Evolutionary conservation across 2,113 vertebrate genomes (phyloP).

Genomic region (Megaptera novaeangliae): DNA sequence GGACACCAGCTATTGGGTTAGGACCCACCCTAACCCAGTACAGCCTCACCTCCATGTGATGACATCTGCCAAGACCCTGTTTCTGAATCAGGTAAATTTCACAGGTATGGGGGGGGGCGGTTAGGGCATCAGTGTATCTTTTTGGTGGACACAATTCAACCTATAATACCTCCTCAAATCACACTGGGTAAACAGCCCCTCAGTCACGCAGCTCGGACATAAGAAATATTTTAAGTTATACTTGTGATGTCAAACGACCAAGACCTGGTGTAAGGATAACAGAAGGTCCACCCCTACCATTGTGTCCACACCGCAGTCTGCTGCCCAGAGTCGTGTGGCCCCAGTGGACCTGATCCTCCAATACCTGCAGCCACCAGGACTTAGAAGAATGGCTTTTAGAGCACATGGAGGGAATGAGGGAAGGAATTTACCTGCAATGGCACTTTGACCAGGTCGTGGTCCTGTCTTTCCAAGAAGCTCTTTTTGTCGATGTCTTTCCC

Average conservation of each 20-base stretch:
- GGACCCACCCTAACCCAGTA: neutral
- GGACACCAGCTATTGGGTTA: neutral
- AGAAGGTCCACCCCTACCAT: neutral
- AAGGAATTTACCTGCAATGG: fast-evolving
- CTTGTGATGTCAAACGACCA: no score
- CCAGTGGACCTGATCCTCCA: fast-evolving
- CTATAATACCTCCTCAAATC: neutral
- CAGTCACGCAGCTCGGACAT: fast-evolving
- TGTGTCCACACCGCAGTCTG: neutral
- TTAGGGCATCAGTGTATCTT: neutral
- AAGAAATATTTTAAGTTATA: neutral
- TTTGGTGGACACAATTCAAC: no score
- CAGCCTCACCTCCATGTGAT: neutral
- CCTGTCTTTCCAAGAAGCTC: neutral
- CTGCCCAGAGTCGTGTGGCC: neutral
- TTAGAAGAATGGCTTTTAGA: neutral
- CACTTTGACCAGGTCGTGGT: neutral
- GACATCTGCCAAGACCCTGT: neutral
- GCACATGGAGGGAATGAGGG: neutral
- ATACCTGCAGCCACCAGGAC: neutral
- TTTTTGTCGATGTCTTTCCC: neutral
- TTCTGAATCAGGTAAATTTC: neutral
- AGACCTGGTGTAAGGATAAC: no score
- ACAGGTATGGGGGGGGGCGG: neutral
- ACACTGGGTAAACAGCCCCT: neutral